Evolutionary conservation across 2,888 invertebrate species (phyloP), one percentile per base, ranked within the genome.

Genomic region (Aleiodes leptofemur): DNA sequence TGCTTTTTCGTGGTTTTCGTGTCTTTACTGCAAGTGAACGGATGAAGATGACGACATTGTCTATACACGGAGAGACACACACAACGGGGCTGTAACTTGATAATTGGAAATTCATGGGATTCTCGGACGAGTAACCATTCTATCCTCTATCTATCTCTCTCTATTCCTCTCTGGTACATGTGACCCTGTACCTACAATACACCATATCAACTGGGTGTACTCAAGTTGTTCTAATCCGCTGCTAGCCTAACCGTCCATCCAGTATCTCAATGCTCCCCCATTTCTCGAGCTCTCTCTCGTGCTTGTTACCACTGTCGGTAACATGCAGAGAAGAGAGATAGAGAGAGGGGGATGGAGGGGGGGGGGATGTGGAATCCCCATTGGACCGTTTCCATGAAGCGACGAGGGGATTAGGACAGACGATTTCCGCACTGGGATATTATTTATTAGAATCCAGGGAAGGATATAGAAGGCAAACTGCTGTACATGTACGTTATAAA

Each of bases 31-130:
- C 43, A 9, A 3, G 9, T 43, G 11, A 8, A 8, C 7, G 7
- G 56, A 70, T 56, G 48, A 57, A 70, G 57, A 56, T 56, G 81
- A 78, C 77, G 79, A 75, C 14, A 64, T 16, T 64, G 16, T 64
- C 64, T 43, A 48, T 64, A 61, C 14, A 16, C 64, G 48, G 16
- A 64, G 43, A 43, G 23, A 23, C 23, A 23, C 43, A 43, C 81
- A 82, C 81, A 82, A 80, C 83, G 76, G 80, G 23, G 64, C 48
- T 81, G 79, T 80, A 81, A 85, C 79, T 86, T 85, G 86, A 85
- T 86, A 85, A 86, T 85, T 86, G 85, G 85, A 86, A 86, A 86
- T 86, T 86, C 86, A 85, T 84, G 82, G 85, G 83, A 86, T 86
- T 86, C 86, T 82, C 81, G 81, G 84, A 85, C 84, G 70, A 59